Base-by-base conservation (phyloP, 2,113 vertebrate species). In the Dunckerocampus dactyliophorus region DNA sequence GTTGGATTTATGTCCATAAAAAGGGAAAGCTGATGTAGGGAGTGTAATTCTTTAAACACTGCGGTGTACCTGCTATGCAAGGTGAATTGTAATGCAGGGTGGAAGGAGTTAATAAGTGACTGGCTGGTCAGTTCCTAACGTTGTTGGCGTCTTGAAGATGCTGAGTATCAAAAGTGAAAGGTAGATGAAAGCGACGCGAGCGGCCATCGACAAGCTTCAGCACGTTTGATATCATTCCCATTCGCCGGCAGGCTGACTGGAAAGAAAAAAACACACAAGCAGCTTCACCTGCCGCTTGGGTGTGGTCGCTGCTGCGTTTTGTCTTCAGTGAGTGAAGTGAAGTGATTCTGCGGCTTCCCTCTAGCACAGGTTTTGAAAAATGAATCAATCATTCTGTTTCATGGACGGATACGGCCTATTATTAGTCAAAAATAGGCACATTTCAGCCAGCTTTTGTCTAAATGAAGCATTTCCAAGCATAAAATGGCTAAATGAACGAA, bases 1-100 rank as follows among this genome's bases (percentile, higher is more conserved):
- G 85, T 82, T 87, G 88, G 87, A 88, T 85, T 90, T 88, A 83
- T 89, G 83, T 88, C 81, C 87, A 84, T 90, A 85, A 87, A 89
- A 56, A 90, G 89, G 82, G 85, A 83, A 86, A 85, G 74, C 82
- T 83, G 84, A 85, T 87, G 82, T 85, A 68, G 79, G 74, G 73
- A 79, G 78, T 81, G 84, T 83, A 87, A 88, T 89, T 88, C 86
- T 87, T 83, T 83, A 81, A 85, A 85, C 73, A 77, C 74, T 71
- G 47, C 80, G 82, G 86, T 80, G 69, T 72, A 84, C 72, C 67
- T 57, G 68, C 59, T 76, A 65, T 81, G 79, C 67, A 72, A 55
- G 43, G 15, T 71, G 84, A 89, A 88, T 88, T 77, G 57, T 65
- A 82, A 86, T 79, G 71, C 6, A 8, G 31, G 31, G 31, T 5